phyloP scores from a whole-genome alignment of 1,140 invertebrate species.

The Tetramorium alpestre region DNA sequence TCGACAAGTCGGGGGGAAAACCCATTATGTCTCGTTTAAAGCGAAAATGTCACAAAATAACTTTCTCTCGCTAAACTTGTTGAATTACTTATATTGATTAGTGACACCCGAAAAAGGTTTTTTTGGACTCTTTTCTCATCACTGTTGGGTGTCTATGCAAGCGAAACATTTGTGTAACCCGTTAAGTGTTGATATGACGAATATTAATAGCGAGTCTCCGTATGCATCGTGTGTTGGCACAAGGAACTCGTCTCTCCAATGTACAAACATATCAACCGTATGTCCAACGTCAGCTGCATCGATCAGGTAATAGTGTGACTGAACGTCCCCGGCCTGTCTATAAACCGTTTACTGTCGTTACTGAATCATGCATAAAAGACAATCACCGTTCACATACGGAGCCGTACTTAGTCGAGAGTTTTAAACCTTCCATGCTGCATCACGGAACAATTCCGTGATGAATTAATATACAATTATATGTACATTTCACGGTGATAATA shows the following conservation, averaged over 20 bases:
- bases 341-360: constrained; percentile 66
- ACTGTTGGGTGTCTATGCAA: background rate
- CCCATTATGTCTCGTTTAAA: background rate
- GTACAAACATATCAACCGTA: constrained; percentile 66
- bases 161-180: background rate
- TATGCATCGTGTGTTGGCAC: constrained; percentile 51
- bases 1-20: background rate
- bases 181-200: constrained; percentile 49
- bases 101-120: background rate
- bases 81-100: background rate
- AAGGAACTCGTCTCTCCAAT: constrained; percentile 64
- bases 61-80: background rate
- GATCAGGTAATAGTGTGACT: constrained; percentile 63
- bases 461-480: background rate
- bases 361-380: constrained; percentile 50
- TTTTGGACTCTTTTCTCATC: background rate
- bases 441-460: background rate
- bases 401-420: background rate
- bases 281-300: constrained; percentile 64
- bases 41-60: background rate
- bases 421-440: background rate
- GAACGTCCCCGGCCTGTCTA: constrained; percentile 21
- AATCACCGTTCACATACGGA: background rate
- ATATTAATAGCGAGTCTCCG: constrained; percentile 57
- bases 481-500: background rate